Conservation (phyloP, 2,797 vertebrate species). For the Danio tinwini region DNA sequence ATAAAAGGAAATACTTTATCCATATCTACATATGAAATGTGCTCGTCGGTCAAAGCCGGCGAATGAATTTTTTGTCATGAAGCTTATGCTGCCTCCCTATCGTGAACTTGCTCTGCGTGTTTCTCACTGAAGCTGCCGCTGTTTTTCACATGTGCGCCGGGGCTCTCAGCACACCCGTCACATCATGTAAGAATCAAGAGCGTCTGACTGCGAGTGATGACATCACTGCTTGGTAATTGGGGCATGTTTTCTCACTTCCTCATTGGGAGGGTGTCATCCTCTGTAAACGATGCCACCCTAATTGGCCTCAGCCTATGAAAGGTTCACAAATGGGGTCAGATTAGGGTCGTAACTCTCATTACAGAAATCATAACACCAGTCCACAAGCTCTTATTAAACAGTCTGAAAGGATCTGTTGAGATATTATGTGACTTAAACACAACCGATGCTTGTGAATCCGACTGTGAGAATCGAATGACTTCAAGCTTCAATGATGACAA, state of each 20-base stretch:
- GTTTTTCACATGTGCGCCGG: background rate
- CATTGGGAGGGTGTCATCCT: slow-evolving; percentile 50
- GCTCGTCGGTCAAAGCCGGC: background rate
- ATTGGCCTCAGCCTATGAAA: slow-evolving; percentile 57
- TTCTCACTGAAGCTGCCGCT: background rate
- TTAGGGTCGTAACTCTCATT: slow-evolving; percentile 59
- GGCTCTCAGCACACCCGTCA: slow-evolving; percentile 53
- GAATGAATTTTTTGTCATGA: background rate
- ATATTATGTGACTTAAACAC: slow-evolving; percentile 59
- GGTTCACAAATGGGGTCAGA: slow-evolving; percentile 40
- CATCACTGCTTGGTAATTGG: slow-evolving; percentile 51
- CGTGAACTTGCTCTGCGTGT: background rate
- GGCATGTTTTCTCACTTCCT: slow-evolving; percentile 55
- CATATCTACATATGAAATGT: slow-evolving; percentile 23
- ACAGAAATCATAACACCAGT: slow-evolving; percentile 55
- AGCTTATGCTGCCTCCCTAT: slow-evolving; percentile 14
- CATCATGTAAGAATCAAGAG: slow-evolving; percentile 54
- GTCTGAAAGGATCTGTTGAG: slow-evolving; percentile 47
- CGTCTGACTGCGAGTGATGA: slow-evolving; percentile 49
- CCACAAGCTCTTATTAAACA: slow-evolving; percentile 51
- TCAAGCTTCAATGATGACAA: slow-evolving; percentile 27
- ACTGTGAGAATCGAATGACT: slow-evolving; percentile 33
- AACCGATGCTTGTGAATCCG: slow-evolving; percentile 62
- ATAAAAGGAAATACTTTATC: slow-evolving; percentile 9
- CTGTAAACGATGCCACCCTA: slow-evolving; percentile 52